phyloP scores from a whole-genome alignment of 2,797 vertebrate species.

The Urocyon cinereoargenteus region DNA sequence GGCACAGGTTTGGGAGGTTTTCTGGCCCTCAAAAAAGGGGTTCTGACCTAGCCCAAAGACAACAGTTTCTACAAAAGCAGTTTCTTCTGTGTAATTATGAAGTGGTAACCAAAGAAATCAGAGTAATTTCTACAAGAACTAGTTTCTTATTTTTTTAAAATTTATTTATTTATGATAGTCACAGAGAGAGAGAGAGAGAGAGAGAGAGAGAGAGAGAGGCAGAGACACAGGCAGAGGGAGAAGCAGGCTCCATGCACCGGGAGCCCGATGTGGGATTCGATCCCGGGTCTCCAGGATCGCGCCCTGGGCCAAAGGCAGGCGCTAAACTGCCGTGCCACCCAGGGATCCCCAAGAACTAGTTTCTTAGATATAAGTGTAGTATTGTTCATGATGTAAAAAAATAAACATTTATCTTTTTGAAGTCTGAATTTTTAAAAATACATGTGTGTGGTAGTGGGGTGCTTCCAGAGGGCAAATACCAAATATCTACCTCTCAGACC shows the following conservation, averaged over 20 bases:
- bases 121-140: constrained; percentile 18
- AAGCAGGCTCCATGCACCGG: too few species aligned
- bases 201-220: too few species aligned
- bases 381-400: background rate
- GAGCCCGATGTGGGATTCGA: too few species aligned
- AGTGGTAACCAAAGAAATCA: constrained; percentile 33
- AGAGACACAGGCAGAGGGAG: too few species aligned
- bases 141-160: too few species aligned
- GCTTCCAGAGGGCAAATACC: background rate
- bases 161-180: too few species aligned
- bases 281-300: too few species aligned
- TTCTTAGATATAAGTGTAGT: background rate
- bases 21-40: constrained; percentile 15
- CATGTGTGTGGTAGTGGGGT: background rate
- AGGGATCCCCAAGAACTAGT: constrained; percentile 7
- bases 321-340: too few species aligned
- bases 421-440: constrained; percentile 35
- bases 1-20: background rate
- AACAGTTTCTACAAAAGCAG: constrained; percentile 47
- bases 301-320: too few species aligned
- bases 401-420: constrained; percentile 39
- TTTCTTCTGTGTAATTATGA: constrained; percentile 42
- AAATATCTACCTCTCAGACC: constrained; percentile 1
- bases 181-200: too few species aligned
- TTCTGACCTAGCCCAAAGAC: constrained; percentile 13